Evolutionary conservation across 2,113 vertebrate genomes (phyloP).

Genomic region (Cheilinus undulatus): DNA sequence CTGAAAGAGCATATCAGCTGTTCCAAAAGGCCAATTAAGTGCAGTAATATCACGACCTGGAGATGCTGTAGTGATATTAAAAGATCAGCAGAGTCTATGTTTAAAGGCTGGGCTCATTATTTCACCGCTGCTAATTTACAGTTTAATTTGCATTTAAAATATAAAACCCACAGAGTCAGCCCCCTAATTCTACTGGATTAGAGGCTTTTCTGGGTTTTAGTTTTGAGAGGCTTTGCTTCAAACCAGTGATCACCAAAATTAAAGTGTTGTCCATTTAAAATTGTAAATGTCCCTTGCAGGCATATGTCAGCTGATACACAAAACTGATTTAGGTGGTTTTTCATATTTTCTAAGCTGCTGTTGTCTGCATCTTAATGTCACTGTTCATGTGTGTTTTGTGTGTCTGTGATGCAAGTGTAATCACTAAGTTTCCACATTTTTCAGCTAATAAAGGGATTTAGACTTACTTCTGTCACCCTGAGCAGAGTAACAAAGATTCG

Average conservation of each 20-base stretch:
- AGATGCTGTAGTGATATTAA: not conserved
- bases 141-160: conserved; percentile 50
- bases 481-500: conserved; percentile 35
- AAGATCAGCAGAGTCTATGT: conserved; percentile 11
- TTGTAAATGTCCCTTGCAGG: not conserved
- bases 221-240: conserved; percentile 45
- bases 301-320: not conserved
- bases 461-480: conserved; percentile 1
- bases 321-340: not conserved
- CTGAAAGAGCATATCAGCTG: conserved; percentile 9
- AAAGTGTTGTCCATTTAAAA: conserved; percentile 17
- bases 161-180: conserved; percentile 15
- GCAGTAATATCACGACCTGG: not conserved
- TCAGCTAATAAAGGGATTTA: conserved; percentile 1
- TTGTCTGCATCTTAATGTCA: not conserved
- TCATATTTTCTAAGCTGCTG: no score
- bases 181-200: conserved; percentile 33
- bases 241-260: conserved; percentile 51
- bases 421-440: not conserved
- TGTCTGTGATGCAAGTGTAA: not conserved
- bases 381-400: no score
- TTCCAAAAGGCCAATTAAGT: conserved; percentile 20
- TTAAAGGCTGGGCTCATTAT: conserved; percentile 22
- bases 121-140: conserved; percentile 36
- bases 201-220: conserved; percentile 45